Percentiles rank a stretch among this genome's conserved stretches.
These are phyloP conservation scores for Mormyrops attenuatus DNA, from an alignment of 2,797 vertebrate species.

Conservation along the genomic window DNA sequence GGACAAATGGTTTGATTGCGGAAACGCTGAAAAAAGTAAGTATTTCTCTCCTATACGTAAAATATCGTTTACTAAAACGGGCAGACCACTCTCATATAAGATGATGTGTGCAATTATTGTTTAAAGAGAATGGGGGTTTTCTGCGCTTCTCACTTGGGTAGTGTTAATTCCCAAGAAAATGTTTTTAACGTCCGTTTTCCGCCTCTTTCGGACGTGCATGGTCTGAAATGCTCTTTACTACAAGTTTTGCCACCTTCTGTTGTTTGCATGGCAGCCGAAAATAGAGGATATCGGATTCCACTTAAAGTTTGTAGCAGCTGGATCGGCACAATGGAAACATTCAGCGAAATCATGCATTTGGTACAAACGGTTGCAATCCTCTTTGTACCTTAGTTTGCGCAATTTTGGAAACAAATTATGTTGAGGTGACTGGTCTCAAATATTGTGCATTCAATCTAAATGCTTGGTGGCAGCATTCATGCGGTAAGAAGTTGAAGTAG, in stretches of 20 bases:
- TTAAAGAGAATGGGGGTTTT: neutral
- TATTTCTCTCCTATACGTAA: conserved; percentile 27
- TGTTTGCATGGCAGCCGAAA: conserved; percentile 57
- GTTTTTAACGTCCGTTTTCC: neutral
- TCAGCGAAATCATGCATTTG: neutral
- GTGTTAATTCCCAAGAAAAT: neutral
- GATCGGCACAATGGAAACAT: conserved; percentile 28
- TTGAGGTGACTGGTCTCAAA: neutral
- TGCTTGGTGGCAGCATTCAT: neutral
- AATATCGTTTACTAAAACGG: neutral
- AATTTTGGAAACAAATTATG: neutral
- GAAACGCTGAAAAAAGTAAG: conserved; percentile 36
- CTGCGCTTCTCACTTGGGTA: neutral
- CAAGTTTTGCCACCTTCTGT: conserved; percentile 29
- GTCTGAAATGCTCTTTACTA: neutral
- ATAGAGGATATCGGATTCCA: conserved; percentile 44
- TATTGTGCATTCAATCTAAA: neutral
- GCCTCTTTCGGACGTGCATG: neutral
- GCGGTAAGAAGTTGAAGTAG: neutral
- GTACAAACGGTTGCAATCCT: neutral
- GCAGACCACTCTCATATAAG: neutral
- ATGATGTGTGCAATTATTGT: neutral
- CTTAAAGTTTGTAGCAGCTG: conserved; percentile 4
- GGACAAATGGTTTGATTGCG: conserved; percentile 44
- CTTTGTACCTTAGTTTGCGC: neutral